Conservation (phyloP, 1,140 invertebrate genomes). For the Paramacrobiotus metropolitanus region DNA sequence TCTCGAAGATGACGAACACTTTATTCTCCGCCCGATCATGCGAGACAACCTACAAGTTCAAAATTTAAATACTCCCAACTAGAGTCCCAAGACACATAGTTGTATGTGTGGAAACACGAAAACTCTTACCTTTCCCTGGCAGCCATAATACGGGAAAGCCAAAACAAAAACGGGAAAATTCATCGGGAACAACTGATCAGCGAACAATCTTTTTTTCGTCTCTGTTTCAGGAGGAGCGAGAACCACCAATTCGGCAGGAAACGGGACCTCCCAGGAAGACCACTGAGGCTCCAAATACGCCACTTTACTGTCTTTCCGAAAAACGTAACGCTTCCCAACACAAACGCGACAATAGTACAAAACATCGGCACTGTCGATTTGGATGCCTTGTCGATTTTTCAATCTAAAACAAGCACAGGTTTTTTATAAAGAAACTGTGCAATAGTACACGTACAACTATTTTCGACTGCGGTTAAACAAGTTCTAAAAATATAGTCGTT, state of each 20-base stretch:
- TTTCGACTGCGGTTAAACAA: no score
- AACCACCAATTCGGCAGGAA: neutral
- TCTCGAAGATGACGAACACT: neutral
- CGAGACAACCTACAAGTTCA: neutral
- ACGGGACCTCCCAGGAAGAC: neutral
- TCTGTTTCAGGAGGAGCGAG: neutral
- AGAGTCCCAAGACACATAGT: conserved; percentile 20
- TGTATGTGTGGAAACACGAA: no score
- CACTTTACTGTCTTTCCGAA: neutral
- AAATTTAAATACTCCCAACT: conserved; percentile 14
- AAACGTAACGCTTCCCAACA: neutral
- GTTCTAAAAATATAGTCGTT: no score
- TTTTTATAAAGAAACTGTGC: no score
- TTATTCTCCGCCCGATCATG: neutral
- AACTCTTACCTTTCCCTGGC: conserved; percentile 37
- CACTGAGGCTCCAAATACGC: neutral
- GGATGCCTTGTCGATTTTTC: conserved; percentile 4
- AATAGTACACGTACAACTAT: no score
- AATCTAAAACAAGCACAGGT: neutral
- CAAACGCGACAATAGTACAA: neutral
- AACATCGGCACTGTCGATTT: neutral
- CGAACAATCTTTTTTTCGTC: neutral
- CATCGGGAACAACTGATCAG: neutral
- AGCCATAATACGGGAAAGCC: conserved; percentile 50
- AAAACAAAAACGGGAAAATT: conserved; percentile 25